Evolutionary conservation across 2,888 invertebrate genomes (phyloP).

Genomic region (Rhagophthalmus giganteus): DNA sequence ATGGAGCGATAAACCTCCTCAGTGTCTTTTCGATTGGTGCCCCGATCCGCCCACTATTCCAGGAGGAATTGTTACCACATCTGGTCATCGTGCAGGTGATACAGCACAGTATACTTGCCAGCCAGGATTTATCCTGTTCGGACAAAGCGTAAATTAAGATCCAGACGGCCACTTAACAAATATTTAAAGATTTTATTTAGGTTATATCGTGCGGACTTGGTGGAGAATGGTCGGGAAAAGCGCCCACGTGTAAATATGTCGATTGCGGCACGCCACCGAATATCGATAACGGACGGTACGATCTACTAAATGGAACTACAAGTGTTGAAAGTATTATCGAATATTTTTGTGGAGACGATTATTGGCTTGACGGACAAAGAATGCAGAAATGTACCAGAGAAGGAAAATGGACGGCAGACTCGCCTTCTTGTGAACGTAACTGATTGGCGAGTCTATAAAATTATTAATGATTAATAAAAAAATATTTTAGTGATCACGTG

Average conservation of each 20-base stretch:
- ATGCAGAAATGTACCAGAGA: constrained; percentile 76
- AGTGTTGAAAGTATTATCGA: constrained; percentile 78
- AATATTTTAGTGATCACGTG: constrained; percentile 75
- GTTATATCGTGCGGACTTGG: constrained; percentile 82
- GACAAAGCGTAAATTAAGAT: constrained; percentile 67
- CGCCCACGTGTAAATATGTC: constrained; percentile 82
- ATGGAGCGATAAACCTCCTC: constrained; percentile 79
- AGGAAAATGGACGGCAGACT: constrained; percentile 85
- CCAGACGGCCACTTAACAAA: background rate
- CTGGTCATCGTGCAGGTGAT: constrained; percentile 78
- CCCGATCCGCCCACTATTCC: constrained; percentile 78
- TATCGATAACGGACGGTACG: constrained; percentile 74
- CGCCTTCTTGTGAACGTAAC: constrained; percentile 84
- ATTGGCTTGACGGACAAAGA: constrained; percentile 77
- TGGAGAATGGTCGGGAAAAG: constrained; percentile 79
- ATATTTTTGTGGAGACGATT: constrained; percentile 80
- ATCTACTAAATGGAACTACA: constrained; percentile 76
- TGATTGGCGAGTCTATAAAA: constrained; percentile 15
- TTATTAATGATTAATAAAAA: background rate
- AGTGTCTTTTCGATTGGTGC: constrained; percentile 87
- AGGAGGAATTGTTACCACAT: constrained; percentile 72
- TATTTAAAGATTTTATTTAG: too few relatives aligned
- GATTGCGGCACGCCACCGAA: constrained; percentile 83
- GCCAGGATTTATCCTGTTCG: constrained; percentile 81
- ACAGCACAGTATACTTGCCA: constrained; percentile 80